Base-by-base conservation (phyloP, 2,888 invertebrate species). In the Microdon myrmicae region DNA sequence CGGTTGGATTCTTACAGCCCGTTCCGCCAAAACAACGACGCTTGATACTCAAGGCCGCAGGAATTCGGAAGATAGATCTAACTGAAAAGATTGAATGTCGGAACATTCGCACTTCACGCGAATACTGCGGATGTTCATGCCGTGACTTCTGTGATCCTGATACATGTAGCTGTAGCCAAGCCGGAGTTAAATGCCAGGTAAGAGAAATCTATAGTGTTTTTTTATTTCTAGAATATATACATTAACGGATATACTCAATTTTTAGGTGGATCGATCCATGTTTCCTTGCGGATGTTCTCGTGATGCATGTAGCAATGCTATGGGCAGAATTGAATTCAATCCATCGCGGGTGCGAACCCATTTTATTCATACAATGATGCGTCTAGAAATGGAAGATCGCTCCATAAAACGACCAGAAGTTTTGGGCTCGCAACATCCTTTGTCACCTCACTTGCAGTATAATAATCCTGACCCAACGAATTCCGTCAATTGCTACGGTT, bases 281-380 rank as follows among this genome's bases (percentile, higher is more conserved):
- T 98, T 97, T 76, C 98, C 98, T 0, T 98, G 98, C 79, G 96
- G 96, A 7, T 98, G 97, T 80, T 90, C 92, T 2, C 88, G 93
- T 70, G 96, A 96, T 72, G 94, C 94, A 35, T 98, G 98, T 80
- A 90, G 88, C 59, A 98, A 98, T 78, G 88, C 89, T 1, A 86
- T 89, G 32, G 98, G 98, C 3, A 86, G 98, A 67, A 92, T 97
- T 68, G 97, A 97, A 79, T 98, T 98, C 77, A 96, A 96, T 79
- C 96, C 96, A 0, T 88, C 94, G 23, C 86, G 97, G 68, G 97
- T 98, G 4, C 86, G 96, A 67, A 96, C 96, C 9, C 98, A 98
- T 81, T 97, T 96, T 75, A 94, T 97, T 72, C 96, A 96, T 75
- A 98, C 97, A 0, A 84, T 97, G 43, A 96, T 96, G 96, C 86